phyloP scores from a whole-genome alignment of 2,888 invertebrate genomes.

The Pseudanteris insignis region DNA sequence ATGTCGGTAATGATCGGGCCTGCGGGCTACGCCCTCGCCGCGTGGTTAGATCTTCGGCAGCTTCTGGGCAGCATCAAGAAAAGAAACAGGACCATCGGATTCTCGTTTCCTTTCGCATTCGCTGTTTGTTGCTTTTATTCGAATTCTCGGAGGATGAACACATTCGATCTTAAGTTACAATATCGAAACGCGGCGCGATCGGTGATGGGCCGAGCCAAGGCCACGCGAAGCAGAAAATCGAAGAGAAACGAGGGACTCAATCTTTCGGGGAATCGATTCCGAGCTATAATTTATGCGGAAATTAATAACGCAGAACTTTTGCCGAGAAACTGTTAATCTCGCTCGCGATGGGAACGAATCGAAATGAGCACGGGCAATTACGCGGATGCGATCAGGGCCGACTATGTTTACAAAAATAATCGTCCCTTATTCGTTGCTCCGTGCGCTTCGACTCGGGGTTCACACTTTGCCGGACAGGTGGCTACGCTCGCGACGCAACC shows the following conservation, averaged over 20 bases:
- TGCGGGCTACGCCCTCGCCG: slow-evolving; percentile 60
- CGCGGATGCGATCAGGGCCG: background rate
- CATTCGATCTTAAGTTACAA: slow-evolving; percentile 57
- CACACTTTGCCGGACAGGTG: slow-evolving; percentile 19
- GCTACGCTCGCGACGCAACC: background rate
- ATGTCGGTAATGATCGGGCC: slow-evolving; percentile 65
- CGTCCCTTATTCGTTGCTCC: no score
- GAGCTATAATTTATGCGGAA: slow-evolving; percentile 36
- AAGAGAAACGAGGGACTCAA: slow-evolving; percentile 33
- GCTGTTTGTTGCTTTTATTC: slow-evolving; percentile 49
- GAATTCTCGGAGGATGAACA: slow-evolving; percentile 61
- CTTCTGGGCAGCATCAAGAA: slow-evolving; percentile 54
- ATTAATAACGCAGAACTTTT: slow-evolving; percentile 36
- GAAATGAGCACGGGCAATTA: slow-evolving; percentile 10
- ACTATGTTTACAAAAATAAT: slow-evolving; percentile 22
- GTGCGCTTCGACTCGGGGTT: no score
- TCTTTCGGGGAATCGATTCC: slow-evolving; percentile 39
- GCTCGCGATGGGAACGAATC: slow-evolving; percentile 12
- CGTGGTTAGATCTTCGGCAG: slow-evolving; percentile 50
- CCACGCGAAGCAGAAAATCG: slow-evolving; percentile 32
- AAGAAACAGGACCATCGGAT: slow-evolving; percentile 56
- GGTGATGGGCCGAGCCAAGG: slow-evolving; percentile 47
- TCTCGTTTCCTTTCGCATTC: slow-evolving; percentile 40
- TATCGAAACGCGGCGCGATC: slow-evolving; percentile 56
- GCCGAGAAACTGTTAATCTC: slow-evolving; percentile 32